A percentile compares a stretch with the other conserved stretches of the same genome.
Evolutionary conservation across 37 sponge, comb jelly and placozoan genomes (phyloP).

Genomic region (Dysidea cf. avara): DNA sequence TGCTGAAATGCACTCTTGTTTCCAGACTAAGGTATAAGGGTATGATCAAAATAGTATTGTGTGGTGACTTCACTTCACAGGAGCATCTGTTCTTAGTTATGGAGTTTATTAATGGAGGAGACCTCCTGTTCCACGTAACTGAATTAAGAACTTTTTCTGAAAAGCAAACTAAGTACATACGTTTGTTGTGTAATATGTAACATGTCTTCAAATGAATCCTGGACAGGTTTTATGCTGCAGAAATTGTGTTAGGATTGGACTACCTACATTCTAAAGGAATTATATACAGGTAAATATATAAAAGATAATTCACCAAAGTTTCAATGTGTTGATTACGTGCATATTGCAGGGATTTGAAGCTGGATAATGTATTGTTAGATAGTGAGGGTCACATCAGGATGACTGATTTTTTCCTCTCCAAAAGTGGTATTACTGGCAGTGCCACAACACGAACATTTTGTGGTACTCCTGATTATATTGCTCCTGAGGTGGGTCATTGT

Average conservation of each 20-base stretch:
- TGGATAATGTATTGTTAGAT: slow-evolving; percentile 95
- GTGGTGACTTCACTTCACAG: slow-evolving; percentile 2
- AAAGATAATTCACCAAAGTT: neutral
- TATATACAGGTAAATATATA: slow-evolving; percentile 64
- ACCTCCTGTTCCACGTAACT: slow-evolving; percentile 94
- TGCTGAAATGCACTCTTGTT: slow-evolving; percentile 88
- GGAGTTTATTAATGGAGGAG: slow-evolving; percentile 93
- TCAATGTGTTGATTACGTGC: neutral
- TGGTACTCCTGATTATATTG: slow-evolving; percentile 99
- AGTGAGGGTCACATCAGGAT: slow-evolving; percentile 95
- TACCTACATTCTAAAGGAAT: slow-evolving; percentile 82
- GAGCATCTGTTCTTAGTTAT: slow-evolving; percentile 97
- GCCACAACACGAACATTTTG: slow-evolving; percentile 92
- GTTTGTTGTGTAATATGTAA: neutral
- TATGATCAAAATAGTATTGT: neutral
- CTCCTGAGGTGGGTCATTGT: slow-evolving; percentile 89
- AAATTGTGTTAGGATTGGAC: slow-evolving; percentile 82
- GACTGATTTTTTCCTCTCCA: slow-evolving; percentile 97
- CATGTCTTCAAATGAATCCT: neutral
- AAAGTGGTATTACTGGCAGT: slow-evolving; percentile 78
- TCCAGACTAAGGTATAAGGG: slow-evolving; percentile 84
- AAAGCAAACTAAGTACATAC: slow-evolving; percentile 62
- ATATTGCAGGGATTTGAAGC: slow-evolving; percentile 78
- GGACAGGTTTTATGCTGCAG: slow-evolving; percentile 88
- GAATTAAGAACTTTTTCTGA: slow-evolving; percentile 86